Percentiles rank a stretch among this genome's conserved stretches.
These are phyloP conservation scores for Acanthopagrus latus DNA, from an alignment of 2,797 vertebrate genomes.

Conservation along the genomic window DNA sequence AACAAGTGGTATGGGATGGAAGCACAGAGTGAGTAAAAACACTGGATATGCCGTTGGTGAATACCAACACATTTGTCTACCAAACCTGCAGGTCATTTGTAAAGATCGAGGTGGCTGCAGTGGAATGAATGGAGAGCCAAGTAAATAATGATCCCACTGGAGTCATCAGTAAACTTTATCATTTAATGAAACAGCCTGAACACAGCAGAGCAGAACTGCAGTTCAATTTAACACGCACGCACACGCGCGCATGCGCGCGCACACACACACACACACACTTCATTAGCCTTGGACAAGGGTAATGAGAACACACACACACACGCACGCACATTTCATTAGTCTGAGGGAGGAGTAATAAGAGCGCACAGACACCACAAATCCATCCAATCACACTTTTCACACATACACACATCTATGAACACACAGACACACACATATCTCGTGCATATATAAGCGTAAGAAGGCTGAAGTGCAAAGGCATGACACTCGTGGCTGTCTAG, in stretches of 20 bases:
- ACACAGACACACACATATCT: not conserved
- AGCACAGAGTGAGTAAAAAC: slow-evolving; percentile 45
- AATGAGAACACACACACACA: slow-evolving; percentile 68
- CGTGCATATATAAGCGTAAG: slow-evolving; percentile 11
- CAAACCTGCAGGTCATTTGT: slow-evolving; percentile 75
- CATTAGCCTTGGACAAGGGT: slow-evolving; percentile 78
- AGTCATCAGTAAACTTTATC: slow-evolving; percentile 85
- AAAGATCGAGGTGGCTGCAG: slow-evolving; percentile 76
- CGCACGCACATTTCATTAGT: slow-evolving; percentile 74
- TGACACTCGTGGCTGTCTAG: slow-evolving; percentile 59
- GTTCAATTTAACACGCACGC: slow-evolving; percentile 77
- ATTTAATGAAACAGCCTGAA: slow-evolving; percentile 83
- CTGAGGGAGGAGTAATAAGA: slow-evolving; percentile 72
- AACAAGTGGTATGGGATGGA: slow-evolving; percentile 43
- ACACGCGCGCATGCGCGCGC: slow-evolving; percentile 63
- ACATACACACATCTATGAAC: slow-evolving; percentile 1
- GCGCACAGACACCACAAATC: slow-evolving; percentile 57
- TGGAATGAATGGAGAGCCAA: slow-evolving; percentile 71
- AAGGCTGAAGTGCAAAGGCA: slow-evolving; percentile 45
- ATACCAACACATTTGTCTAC: slow-evolving; percentile 64
- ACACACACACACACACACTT: slow-evolving; percentile 71
- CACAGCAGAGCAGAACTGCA: slow-evolving; percentile 77
- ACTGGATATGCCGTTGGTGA: slow-evolving; percentile 43
- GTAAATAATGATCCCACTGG: slow-evolving; percentile 81
- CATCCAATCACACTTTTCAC: slow-evolving; percentile 40